Base-by-base conservation (phyloP, 2,888 invertebrate genomes). In the Platycheirus rosarum region DNA sequence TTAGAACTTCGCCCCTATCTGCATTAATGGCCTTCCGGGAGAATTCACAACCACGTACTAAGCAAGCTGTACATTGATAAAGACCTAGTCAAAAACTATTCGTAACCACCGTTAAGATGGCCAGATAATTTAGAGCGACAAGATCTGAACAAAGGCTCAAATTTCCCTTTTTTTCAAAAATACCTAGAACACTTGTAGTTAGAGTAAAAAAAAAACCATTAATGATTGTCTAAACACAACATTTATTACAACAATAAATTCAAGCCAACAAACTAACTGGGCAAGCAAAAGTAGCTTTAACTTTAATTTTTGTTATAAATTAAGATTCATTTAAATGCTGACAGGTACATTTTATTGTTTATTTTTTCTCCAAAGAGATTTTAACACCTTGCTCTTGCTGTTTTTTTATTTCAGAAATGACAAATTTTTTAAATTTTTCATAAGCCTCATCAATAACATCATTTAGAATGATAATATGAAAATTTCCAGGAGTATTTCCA, bases 361-460 rank as follows among this genome's bases (percentile, higher is more conserved):
- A 78, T 26, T 71, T 44, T 37, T 26, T 13, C 3, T 23, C 13
- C 20, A 80, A 48, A 40, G 8, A 16, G 2, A 89, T 87, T 20
- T 84, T 71, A 77, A 89, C 89, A 89, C 93, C 93, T 90, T 91
- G 88, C 8, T 89, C 91, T 85, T 92, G 92, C 84, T 92, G 92
- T 51, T 88, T 86, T 63, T 92, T 91, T 42, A 94, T 89, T 87
- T 95, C 94, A 48, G 92, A 91, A 6, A 93, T 86, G 62, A 95
- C 91, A 89, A 95, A 96, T 65, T 94, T 92, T 66, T 93, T 93
- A 37, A 97, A 92, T 80, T 95, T 93, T 40, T 91, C 89, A 88
- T 97, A 98, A 0, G 98, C 96, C 86, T 93, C 92, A 48, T 96
- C 95, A 82, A 98, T 90, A 85, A 94, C 93, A 87, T 96, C 95